Evolutionary conservation across 2,888 invertebrate genomes (phyloP).

Genomic region (Syrphus vitripennis): DNA sequence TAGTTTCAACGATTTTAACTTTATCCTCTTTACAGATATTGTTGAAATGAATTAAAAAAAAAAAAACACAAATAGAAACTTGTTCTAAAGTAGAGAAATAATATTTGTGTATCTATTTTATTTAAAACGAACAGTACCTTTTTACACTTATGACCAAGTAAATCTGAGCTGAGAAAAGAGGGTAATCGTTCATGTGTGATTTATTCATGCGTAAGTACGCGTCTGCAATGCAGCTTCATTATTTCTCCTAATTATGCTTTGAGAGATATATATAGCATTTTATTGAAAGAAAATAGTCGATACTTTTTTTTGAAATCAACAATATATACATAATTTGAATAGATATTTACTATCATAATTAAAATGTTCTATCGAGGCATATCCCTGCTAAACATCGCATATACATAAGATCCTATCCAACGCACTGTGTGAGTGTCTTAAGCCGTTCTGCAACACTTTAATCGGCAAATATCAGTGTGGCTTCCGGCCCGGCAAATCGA

Average conservation of each 20-base stretch:
- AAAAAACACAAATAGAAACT: not conserved
- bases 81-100: not conserved
- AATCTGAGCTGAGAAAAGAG: not conserved
- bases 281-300: no score
- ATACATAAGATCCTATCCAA: no score
- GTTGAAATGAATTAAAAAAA: not conserved
- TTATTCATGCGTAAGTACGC: constrained; percentile 32
- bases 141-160: not conserved
- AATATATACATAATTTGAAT: no score
- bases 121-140: not conserved
- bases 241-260: not conserved
- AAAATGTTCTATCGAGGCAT: no score
- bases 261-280: no score
- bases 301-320: no score
- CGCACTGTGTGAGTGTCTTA: no score
- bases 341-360: no score
- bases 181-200: not conserved
- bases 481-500: no score
- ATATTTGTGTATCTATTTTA: constrained; percentile 28
- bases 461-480: no score
- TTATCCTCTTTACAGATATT: not conserved
- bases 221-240: constrained; percentile 40
- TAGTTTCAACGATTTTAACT: not conserved
- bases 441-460: no score
- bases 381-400: no score